Evolutionary conservation across 2,113 vertebrate genomes (phyloP).

Genomic region (Brienomyrus brachyistius): DNA sequence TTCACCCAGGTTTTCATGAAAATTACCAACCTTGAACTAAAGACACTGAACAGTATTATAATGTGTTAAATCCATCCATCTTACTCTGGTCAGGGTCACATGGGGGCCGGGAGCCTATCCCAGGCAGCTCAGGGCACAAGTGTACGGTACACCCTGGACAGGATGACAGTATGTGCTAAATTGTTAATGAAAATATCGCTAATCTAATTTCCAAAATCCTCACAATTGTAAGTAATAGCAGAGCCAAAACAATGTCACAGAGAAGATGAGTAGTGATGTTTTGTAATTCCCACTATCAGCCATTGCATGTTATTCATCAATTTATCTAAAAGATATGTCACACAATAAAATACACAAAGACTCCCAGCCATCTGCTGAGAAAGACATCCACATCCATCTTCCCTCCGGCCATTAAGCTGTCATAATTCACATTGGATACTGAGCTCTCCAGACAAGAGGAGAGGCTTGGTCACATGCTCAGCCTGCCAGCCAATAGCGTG

Average conservation of each 20-base stretch:
- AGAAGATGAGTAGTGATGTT: background rate
- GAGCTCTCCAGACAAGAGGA: background rate
- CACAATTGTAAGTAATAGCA: background rate
- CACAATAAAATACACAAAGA: slow-evolving; percentile 1
- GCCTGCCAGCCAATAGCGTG: background rate
- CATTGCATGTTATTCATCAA: background rate
- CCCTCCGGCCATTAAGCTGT: background rate
- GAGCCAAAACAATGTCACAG: background rate
- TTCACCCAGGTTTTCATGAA: background rate
- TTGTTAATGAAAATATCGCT: background rate
- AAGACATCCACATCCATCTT: background rate
- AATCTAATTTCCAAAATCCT: background rate
- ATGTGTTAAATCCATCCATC: background rate
- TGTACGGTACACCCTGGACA: background rate
- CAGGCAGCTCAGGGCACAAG: background rate
- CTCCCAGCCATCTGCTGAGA: background rate
- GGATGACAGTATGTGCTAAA: background rate
- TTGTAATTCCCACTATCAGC: background rate
- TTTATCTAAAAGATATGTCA: background rate
- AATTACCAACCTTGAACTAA: background rate
- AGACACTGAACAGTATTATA: background rate
- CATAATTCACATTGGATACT: background rate
- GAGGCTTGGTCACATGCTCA: background rate
- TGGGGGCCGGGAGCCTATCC: background rate
- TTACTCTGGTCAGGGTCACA: background rate